phyloP scores from a whole-genome alignment of 2,797 vertebrate genomes.

The Rallus crepitans region DNA sequence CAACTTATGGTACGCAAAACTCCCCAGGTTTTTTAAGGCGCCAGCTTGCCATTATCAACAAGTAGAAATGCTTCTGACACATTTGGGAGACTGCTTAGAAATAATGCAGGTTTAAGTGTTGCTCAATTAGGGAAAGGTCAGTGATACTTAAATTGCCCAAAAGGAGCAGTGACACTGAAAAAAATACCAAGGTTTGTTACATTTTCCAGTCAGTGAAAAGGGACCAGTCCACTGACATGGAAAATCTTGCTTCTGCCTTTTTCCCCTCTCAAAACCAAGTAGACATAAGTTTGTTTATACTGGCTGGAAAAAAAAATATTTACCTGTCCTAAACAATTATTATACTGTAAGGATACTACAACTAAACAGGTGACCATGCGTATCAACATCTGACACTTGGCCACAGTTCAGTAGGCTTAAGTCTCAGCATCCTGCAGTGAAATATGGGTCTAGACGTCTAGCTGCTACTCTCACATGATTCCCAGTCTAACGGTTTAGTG shows the following conservation, averaged over 20 bases:
- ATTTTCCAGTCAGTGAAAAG: neutral
- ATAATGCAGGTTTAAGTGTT: conserved; percentile 28
- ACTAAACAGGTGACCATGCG: conserved; percentile 5
- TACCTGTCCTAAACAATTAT: conserved; percentile 42
- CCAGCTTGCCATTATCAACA: conserved; percentile 48
- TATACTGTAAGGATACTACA: neutral
- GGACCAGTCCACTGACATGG: neutral
- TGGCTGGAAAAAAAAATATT: conserved; percentile 12
- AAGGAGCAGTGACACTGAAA: neutral
- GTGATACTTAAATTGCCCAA: conserved; percentile 18
- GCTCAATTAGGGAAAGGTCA: conserved; percentile 51
- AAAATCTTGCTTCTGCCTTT: neutral
- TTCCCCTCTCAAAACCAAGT: neutral
- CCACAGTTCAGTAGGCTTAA: conserved; percentile 15
- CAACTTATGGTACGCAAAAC: conserved; percentile 34
- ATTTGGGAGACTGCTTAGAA: conserved; percentile 31
- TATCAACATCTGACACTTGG: conserved; percentile 37
- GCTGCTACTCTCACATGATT: neutral
- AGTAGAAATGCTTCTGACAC: conserved; percentile 36
- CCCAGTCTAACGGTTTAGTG: neutral
- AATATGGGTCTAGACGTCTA: conserved; percentile 46
- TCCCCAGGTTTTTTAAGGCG: conserved; percentile 2
- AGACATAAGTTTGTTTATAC: conserved; percentile 39
- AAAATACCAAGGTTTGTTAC: neutral
- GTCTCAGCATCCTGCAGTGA: neutral